Conservation (phyloP, 1,140 invertebrate genomes). For the Drosophila kikkawai region DNA sequence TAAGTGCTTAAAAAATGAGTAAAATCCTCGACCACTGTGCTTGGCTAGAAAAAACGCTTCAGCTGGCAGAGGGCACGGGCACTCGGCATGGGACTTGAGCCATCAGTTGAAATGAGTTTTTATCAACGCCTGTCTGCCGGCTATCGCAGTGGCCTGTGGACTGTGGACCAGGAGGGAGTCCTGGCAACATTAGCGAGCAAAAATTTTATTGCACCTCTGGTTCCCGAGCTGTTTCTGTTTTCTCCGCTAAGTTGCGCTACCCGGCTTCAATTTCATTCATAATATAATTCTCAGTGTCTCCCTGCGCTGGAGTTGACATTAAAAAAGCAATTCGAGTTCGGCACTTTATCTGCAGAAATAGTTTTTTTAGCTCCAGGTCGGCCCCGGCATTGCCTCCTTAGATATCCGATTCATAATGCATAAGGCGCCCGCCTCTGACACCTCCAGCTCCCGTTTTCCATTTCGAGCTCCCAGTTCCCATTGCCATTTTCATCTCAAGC, state of each 20-base stretch:
- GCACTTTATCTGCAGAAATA: slow-evolving; percentile 62
- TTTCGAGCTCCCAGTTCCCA: slow-evolving; percentile 7
- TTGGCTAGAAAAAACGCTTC: slow-evolving; percentile 21
- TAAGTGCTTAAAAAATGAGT: too few relatives aligned
- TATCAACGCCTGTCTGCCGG: slow-evolving; percentile 67
- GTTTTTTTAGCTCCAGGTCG: slow-evolving; percentile 49
- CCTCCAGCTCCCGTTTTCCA: slow-evolving; percentile 5
- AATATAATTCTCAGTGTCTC: slow-evolving; percentile 62
- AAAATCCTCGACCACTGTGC: slow-evolving; percentile 5
- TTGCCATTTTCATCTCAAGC: slow-evolving; percentile 27
- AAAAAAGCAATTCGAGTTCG: slow-evolving; percentile 74
- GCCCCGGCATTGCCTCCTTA: slow-evolving; percentile 28
- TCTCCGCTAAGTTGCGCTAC: slow-evolving; percentile 3
- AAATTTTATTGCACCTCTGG: slow-evolving; percentile 82
- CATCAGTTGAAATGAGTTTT: slow-evolving; percentile 81
- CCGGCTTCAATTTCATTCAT: slow-evolving; percentile 58
- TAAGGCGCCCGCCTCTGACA: slow-evolving; percentile 57
- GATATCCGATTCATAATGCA: slow-evolving; percentile 78
- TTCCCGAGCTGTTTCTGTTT: slow-evolving; percentile 29
- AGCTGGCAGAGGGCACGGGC: slow-evolving; percentile 35
- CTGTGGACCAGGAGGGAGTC: slow-evolving; percentile 25
- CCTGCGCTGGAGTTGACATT: slow-evolving; percentile 63
- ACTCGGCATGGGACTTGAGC: slow-evolving; percentile 50
- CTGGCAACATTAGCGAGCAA: slow-evolving; percentile 71
- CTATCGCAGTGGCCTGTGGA: slow-evolving; percentile 47